Percentiles rank a stretch among this genome's conserved stretches.
Conservation (phyloP, 2,113 vertebrate species). For the Notiomystis cincta region DNA sequence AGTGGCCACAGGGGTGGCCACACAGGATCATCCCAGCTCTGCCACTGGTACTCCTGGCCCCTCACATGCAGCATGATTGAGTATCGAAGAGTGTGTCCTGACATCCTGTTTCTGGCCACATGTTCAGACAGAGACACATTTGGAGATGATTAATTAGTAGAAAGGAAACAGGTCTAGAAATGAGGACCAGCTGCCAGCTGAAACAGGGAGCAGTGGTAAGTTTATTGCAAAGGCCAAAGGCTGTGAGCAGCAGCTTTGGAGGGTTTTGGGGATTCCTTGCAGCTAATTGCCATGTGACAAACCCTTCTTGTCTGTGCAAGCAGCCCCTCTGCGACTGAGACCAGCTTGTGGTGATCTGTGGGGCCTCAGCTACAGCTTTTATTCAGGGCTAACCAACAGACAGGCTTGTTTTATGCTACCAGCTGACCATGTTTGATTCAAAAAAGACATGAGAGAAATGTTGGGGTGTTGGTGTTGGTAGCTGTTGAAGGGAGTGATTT, state of each 20-base stretch:
- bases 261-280: neutral
- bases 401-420: neutral
- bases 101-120: neutral
- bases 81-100: neutral
- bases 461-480: neutral
- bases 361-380: neutral
- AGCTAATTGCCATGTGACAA: neutral
- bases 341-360: neutral
- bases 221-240: conserved; percentile 35
- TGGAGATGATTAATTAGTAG: conserved; percentile 53
- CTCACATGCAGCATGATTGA: neutral
- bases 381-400: neutral
- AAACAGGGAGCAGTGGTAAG: neutral
- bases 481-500: neutral
- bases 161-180: conserved; percentile 38
- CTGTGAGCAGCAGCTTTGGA: neutral
- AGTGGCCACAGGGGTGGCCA: neutral
- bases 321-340: neutral
- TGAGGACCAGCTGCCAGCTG: conserved; percentile 20
- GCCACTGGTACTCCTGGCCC: neutral
- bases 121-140: neutral
- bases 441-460: neutral
- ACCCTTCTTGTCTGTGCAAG: neutral
- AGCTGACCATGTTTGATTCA: neutral
- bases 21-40: neutral